These are phyloP conservation scores for Cepphus grylle DNA, from an alignment of 2,113 vertebrate genomes.

Conservation along the genomic window DNA sequence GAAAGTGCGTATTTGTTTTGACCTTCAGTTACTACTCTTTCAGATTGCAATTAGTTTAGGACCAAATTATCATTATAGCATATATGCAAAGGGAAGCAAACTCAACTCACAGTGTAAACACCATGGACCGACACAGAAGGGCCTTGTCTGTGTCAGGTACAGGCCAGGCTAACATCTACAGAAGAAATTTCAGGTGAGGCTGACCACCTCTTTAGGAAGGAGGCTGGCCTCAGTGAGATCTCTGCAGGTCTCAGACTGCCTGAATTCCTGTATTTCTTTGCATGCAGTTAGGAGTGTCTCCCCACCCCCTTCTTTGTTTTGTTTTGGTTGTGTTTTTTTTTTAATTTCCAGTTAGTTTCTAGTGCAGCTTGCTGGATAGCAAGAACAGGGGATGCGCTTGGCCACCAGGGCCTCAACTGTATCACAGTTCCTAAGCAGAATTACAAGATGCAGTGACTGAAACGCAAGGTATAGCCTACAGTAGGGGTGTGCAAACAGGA, in stretches of 20 bases:
- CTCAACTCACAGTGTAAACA: not conserved
- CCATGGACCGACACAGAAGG: not conserved
- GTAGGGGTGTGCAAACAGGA: not conserved
- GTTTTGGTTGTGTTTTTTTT: not conserved
- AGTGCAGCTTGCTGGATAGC: not conserved
- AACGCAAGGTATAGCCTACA: not conserved
- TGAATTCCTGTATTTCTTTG: not conserved
- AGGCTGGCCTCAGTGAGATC: not conserved
- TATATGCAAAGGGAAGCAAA: not conserved
- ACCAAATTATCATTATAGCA: not conserved
- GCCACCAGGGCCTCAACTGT: not conserved
- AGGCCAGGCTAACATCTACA: not conserved
- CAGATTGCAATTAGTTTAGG: not conserved
- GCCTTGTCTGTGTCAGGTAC: not conserved
- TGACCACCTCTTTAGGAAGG: not conserved
- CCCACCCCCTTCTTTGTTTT: accelerated
- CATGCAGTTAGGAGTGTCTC: not conserved
- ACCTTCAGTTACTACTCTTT: not conserved
- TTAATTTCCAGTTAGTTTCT: not conserved
- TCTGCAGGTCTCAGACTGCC: not conserved
- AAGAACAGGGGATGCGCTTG: not conserved
- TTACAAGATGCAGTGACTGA: not conserved
- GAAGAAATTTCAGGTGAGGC: not conserved
- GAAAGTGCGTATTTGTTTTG: not conserved
- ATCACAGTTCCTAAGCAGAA: not conserved